Percentiles rank a stretch among this genome's conserved stretches.
Evolutionary conservation across 2,888 invertebrate genomes (phyloP).

Genomic region (Mellilla xanthometata): DNA sequence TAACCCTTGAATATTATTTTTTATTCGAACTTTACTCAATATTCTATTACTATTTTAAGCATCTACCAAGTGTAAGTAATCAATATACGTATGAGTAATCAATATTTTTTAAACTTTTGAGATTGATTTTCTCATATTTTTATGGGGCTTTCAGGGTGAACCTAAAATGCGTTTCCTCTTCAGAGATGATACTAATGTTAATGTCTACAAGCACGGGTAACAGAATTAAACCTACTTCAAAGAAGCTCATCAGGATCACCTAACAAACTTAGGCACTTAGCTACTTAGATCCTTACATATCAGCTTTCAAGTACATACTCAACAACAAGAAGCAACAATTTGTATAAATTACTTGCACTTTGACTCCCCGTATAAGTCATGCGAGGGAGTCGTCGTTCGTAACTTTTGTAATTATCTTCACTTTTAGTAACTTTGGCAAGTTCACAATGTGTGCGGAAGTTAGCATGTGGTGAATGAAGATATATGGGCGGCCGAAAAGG

Average conservation of each 20-base stretch:
- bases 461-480: conserved; percentile 15
- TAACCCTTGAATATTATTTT: too few species aligned
- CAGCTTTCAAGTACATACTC: not conserved
- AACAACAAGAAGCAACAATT: conserved; percentile 11
- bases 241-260: too few species aligned
- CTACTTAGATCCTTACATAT: not conserved
- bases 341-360: conserved; percentile 21
- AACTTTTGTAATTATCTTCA: conserved; percentile 33
- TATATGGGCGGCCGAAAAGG: not conserved
- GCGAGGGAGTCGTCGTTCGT: conserved; percentile 17
- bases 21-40: too few species aligned
- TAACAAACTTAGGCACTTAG: not conserved
- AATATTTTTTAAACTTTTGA: too few species aligned
- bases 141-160: not conserved
- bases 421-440: conserved; percentile 27
- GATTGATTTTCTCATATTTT: too few species aligned
- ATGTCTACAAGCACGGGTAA: too few species aligned
- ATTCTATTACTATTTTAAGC: too few species aligned
- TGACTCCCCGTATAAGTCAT: conserved; percentile 25
- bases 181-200: too few species aligned
- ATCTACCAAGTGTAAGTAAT: too few species aligned
- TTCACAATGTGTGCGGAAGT: conserved; percentile 10
- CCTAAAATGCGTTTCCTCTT: too few species aligned
- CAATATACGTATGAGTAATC: too few species aligned
- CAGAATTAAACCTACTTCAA: too few species aligned